Percentiles rank a stretch among this genome's conserved stretches.
Conservation (phyloP, 2,113 vertebrate genomes). For the Dolichallabes microphthalmus region DNA sequence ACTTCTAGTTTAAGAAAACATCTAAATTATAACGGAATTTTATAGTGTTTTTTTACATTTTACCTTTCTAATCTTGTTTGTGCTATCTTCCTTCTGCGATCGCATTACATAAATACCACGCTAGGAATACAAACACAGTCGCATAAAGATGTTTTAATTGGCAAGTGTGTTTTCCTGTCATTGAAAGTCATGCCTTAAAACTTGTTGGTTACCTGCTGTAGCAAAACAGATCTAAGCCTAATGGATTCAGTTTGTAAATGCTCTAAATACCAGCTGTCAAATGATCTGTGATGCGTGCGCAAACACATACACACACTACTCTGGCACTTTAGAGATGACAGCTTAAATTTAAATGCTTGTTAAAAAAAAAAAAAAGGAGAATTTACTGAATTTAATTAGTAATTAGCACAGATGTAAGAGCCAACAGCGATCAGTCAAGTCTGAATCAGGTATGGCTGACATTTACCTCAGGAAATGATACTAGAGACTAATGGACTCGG, state of each 20-base stretch:
- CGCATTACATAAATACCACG: background rate
- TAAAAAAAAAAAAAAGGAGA: background rate
- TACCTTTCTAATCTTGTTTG: background rate
- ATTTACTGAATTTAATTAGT: background rate
- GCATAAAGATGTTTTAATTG: background rate
- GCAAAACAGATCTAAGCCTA: background rate
- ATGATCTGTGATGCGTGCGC: background rate
- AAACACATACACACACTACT: background rate
- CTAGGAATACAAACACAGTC: too few relatives aligned
- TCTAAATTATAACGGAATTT: background rate
- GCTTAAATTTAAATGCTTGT: background rate
- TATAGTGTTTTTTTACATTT: background rate
- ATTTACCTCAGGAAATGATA: background rate
- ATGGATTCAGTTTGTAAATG: background rate
- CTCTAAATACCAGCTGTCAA: slow-evolving; percentile 3
- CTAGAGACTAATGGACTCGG: background rate
- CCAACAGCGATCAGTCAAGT: background rate
- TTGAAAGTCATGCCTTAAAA: background rate
- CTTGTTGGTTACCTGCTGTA: background rate
- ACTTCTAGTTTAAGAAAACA: background rate
- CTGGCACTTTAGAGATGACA: background rate
- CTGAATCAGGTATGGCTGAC: background rate
- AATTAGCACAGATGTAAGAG: background rate
- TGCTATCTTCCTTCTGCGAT: background rate
- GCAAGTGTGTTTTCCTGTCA: background rate